These are phyloP conservation scores for Trichonephila clavata DNA, from an alignment of 1,140 invertebrate genomes.

Conservation along the genomic window DNA sequence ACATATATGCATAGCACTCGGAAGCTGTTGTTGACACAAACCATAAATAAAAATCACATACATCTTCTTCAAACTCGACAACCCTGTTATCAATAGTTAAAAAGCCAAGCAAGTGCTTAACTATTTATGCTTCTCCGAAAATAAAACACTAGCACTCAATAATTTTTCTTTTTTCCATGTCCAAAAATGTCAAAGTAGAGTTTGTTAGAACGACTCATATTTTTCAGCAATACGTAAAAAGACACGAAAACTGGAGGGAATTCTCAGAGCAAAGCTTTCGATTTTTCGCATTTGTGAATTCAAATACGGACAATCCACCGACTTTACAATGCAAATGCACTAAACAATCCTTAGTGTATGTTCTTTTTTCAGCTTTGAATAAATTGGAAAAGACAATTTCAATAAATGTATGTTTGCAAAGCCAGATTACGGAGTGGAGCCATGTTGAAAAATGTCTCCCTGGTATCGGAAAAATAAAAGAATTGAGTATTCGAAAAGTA, in stretches of 20 bases:
- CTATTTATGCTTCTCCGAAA: too few relatives aligned
- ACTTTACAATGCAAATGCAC: slow-evolving; percentile 32
- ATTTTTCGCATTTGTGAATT: slow-evolving; percentile 10
- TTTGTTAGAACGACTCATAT: not conserved
- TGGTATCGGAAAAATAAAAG: not conserved
- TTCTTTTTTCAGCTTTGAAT: slow-evolving; percentile 1
- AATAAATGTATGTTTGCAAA: slow-evolving; percentile 18
- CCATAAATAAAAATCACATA: too few relatives aligned
- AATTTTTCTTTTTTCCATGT: too few relatives aligned
- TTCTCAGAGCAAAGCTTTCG: not conserved
- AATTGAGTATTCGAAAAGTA: not conserved
- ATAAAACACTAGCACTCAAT: too few relatives aligned
- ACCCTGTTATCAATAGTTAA: too few relatives aligned
- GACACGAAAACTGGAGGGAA: not conserved
- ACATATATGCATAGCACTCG: too few relatives aligned
- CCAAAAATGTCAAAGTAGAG: too few relatives aligned
- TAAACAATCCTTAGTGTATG: not conserved
- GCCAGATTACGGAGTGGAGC: not conserved
- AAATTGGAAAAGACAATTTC: slow-evolving; percentile 19
- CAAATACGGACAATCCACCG: slow-evolving; percentile 14
- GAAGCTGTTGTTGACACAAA: too few relatives aligned
- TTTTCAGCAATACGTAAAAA: not conserved
- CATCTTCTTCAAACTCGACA: too few relatives aligned
- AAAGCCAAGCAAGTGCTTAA: too few relatives aligned
- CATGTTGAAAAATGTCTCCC: slow-evolving; percentile 4